Evolutionary conservation across 2,888 invertebrate species (phyloP).

Genomic region (Spicauda simplicius): DNA sequence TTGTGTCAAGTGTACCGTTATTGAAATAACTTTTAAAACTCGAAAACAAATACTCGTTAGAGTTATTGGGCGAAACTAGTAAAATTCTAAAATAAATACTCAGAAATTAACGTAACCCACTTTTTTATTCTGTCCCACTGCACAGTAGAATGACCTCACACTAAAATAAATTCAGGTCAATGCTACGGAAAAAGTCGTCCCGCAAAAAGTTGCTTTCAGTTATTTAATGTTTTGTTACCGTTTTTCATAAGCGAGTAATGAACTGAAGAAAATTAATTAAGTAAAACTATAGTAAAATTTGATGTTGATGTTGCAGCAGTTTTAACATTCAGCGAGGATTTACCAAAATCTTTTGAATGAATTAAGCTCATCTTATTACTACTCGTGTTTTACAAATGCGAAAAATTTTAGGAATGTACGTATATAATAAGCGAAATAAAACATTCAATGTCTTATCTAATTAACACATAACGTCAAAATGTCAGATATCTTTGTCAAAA

Average conservation of each 20-base stretch:
- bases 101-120: neutral
- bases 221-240: constrained; percentile 24
- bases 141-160: constrained; percentile 24
- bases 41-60: neutral
- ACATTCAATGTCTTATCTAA: too few species aligned
- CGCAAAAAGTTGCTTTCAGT: constrained; percentile 11
- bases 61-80: too few species aligned
- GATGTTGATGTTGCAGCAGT: neutral
- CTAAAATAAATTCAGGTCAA: constrained; percentile 33
- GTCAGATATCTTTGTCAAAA: too few species aligned
- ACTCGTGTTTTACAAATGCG: too few species aligned
- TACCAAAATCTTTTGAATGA: too few species aligned
- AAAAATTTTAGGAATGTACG: too few species aligned
- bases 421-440: too few species aligned
- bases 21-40: neutral
- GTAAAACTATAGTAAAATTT: neutral
- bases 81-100: neutral
- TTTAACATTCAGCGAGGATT: too few species aligned
- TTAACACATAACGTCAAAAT: too few species aligned
- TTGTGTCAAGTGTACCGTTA: constrained; percentile 9
- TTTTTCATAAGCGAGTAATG: constrained; percentile 7
- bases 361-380: too few species aligned
- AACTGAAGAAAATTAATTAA: neutral
- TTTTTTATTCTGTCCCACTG: constrained; percentile 7
- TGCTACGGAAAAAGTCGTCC: constrained; percentile 19